Percentiles rank a stretch among this genome's conserved stretches.
phyloP scores from a whole-genome alignment of 2,888 invertebrate genomes.

The Pseudococcus longispinus region DNA sequence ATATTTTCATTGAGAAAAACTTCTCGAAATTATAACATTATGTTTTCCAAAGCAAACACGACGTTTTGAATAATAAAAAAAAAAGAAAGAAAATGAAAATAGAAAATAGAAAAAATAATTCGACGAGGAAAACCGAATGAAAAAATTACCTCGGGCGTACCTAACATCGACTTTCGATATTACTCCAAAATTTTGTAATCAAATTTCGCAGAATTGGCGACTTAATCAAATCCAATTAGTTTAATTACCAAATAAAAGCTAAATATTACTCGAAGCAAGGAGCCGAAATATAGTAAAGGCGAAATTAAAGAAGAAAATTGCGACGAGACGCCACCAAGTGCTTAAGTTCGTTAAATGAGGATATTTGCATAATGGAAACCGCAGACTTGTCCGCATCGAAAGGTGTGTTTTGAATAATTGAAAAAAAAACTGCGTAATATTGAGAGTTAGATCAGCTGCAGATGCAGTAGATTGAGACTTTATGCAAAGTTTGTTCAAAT shows the following conservation, averaged over 20 bases:
- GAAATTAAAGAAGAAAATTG: not conserved
- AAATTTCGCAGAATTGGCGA: not conserved
- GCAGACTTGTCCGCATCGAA: not conserved
- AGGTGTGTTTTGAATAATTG: slow-evolving; percentile 13
- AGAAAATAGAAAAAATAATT: too few relatives aligned
- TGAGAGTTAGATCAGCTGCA: not conserved
- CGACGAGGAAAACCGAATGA: not conserved
- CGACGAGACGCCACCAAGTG: not conserved
- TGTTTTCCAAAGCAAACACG: not conserved
- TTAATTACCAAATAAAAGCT: slow-evolving; percentile 2
- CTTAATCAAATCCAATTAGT: slow-evolving; percentile 10
- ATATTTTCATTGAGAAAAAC: slow-evolving; percentile 23
- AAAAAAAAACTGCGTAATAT: not conserved
- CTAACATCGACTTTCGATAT: not conserved
- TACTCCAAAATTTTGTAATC: not conserved
- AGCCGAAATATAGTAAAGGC: not conserved
- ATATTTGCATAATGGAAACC: slow-evolving; percentile 26
- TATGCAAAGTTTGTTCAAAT: not conserved
- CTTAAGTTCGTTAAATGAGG: slow-evolving; percentile 22
- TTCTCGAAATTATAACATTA: slow-evolving; percentile 13
- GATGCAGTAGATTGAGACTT: not conserved
- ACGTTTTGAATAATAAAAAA: not conserved
- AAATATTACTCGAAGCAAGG: not conserved
- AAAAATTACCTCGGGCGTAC: not conserved
- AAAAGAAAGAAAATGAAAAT: not conserved